Percentiles rank a stretch among this genome's conserved stretches.
Conservation (phyloP, 2,888 invertebrate genomes). For the Tubulanus polymorphus region DNA sequence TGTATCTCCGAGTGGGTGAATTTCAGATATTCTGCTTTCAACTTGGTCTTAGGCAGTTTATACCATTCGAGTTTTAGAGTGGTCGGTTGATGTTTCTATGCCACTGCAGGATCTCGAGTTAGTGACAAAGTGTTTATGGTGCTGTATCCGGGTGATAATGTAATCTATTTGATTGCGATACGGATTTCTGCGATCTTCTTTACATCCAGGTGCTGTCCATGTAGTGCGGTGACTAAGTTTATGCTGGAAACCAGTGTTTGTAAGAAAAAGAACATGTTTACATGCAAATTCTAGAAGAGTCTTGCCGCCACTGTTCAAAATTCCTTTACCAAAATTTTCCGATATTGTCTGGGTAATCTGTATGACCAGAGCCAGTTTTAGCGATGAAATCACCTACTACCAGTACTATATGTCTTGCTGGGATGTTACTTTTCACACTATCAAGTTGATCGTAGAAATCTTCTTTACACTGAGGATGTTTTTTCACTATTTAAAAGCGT, state of each 20-base stretch:
- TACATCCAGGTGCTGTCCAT: background rate
- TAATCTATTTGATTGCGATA: slow-evolving; percentile 7
- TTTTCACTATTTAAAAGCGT: background rate
- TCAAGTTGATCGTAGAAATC: background rate
- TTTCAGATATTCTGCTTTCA: slow-evolving; percentile 8
- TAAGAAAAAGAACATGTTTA: background rate
- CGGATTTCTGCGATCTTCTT: slow-evolving; percentile 5
- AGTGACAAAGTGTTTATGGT: background rate
- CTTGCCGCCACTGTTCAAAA: slow-evolving; percentile 4
- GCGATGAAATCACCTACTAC: slow-evolving; percentile 9
- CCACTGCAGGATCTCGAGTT: background rate
- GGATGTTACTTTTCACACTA: background rate
- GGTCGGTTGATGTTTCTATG: background rate
- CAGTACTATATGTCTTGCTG: background rate
- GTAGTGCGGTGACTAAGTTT: slow-evolving; percentile 7
- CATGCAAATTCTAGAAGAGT: background rate
- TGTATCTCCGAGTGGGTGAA: background rate
- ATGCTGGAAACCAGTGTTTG: slow-evolving; percentile 6
- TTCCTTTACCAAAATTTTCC: slow-evolving; percentile 4
- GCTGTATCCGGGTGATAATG: background rate
- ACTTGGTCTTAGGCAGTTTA: background rate
- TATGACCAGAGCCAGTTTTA: slow-evolving; percentile 5
- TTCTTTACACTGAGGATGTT: background rate
- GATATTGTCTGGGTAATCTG: slow-evolving; percentile 1
- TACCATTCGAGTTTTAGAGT: too few relatives aligned